phyloP scores from a whole-genome alignment of 2,888 invertebrate genomes.

The Belgica antarctica region DNA sequence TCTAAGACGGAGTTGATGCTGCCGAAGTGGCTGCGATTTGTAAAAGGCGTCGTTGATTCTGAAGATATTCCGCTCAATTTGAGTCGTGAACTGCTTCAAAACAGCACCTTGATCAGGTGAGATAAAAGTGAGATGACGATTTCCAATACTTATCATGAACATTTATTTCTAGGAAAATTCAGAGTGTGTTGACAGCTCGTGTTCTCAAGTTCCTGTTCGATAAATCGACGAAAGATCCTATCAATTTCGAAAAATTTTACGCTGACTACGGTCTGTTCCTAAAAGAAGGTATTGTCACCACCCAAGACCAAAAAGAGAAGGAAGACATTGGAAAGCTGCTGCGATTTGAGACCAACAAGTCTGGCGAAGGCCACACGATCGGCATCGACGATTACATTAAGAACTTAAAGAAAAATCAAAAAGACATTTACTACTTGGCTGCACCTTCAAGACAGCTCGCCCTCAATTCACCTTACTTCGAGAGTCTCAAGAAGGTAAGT shows the following conservation, averaged over 20 bases:
- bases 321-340: constrained; percentile 88
- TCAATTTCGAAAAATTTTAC: constrained; percentile 82
- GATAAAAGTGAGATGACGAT: neutral
- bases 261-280: constrained; percentile 89
- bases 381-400: constrained; percentile 78
- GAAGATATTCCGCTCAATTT: constrained; percentile 98
- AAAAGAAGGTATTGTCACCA: constrained; percentile 92
- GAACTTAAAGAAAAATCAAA: constrained; percentile 74
- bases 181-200: constrained; percentile 76
- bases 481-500: constrained; percentile 75
- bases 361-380: constrained; percentile 67
- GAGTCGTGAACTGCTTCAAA: constrained; percentile 92
- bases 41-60: constrained; percentile 97
- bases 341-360: constrained; percentile 86
- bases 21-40: constrained; percentile 92
- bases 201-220: constrained; percentile 83
- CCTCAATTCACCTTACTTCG: constrained; percentile 92
- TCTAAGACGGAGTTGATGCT: constrained; percentile 84
- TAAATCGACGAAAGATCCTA: constrained; percentile 76
- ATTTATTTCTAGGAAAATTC: constrained; percentile 63
- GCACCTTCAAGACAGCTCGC: constrained; percentile 93
- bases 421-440: constrained; percentile 86
- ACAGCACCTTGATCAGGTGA: constrained; percentile 76
- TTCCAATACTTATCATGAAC: too few relatives aligned
- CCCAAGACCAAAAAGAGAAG: constrained; percentile 75